These are phyloP conservation scores for Enoplosus armatus DNA, from an alignment of 2,797 vertebrate genomes.

Conservation along the genomic window DNA sequence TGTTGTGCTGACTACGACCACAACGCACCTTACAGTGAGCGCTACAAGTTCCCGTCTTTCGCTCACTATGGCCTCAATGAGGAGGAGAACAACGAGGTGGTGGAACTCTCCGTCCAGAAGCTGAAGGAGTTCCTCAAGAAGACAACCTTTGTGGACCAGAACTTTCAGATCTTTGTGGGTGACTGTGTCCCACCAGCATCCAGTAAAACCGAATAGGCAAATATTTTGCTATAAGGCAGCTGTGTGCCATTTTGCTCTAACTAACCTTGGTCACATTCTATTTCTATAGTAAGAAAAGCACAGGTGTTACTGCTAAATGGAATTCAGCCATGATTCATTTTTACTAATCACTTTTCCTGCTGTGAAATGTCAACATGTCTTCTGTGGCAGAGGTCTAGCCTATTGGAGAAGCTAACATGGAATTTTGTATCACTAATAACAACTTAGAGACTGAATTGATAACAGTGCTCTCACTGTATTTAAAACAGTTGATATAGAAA, in stretches of 20 bases:
- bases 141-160: conserved; percentile 73
- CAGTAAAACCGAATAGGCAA: background rate
- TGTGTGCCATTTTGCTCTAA: background rate
- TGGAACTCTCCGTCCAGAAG: conserved; percentile 73
- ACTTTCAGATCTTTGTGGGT: conserved; percentile 80
- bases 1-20: conserved; percentile 82
- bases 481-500: background rate
- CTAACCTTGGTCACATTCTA: background rate
- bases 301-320: background rate
- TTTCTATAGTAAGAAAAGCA: background rate
- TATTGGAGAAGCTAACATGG: background rate
- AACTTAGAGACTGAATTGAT: background rate
- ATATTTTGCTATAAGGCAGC: background rate
- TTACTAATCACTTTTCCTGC: background rate
- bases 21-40: conserved; percentile 76
- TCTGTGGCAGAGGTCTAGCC: background rate
- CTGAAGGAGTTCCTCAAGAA: conserved; percentile 81
- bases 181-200: conserved; percentile 67
- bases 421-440: background rate
- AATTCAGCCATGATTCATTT: background rate
- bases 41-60: conserved; percentile 82
- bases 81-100: conserved; percentile 60
- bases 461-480: background rate
- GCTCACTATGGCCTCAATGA: conserved; percentile 79
- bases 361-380: background rate